These are phyloP conservation scores for Cheilosia urbana DNA, from an alignment of 2,888 invertebrate genomes.

Conservation along the genomic window DNA sequence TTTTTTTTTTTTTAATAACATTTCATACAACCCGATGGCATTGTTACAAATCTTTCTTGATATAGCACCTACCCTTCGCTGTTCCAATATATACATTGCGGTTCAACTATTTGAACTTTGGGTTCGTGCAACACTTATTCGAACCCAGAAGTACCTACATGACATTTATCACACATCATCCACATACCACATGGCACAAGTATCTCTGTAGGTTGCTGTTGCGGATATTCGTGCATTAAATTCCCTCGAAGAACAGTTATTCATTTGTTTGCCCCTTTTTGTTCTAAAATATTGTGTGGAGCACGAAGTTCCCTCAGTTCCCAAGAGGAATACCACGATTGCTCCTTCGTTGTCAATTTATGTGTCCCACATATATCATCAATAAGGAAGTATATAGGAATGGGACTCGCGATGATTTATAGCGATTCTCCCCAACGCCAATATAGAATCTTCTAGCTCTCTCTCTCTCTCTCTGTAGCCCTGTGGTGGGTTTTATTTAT, in stretches of 20 bases:
- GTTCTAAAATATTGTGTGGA: neutral
- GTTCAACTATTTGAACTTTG: neutral
- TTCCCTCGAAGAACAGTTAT: constrained; percentile 14
- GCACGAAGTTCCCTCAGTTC: constrained; percentile 1
- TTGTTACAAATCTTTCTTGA: no score
- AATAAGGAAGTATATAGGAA: neutral
- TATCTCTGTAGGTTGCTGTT: neutral
- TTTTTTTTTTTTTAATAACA: no score
- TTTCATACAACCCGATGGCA: no score
- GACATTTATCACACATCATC: constrained; percentile 2
- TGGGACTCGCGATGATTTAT: constrained; percentile 2
- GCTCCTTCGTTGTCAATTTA: neutral
- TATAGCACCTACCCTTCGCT: no score
- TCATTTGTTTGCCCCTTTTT: neutral
- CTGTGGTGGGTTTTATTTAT: neutral
- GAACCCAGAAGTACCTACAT: neutral
- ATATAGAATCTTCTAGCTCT: neutral
- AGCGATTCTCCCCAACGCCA: neutral
- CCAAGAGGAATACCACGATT: neutral
- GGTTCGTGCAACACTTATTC: neutral
- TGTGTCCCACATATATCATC: neutral
- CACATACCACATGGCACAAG: neutral
- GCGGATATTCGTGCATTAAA: constrained; percentile 1
- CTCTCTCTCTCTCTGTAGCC: neutral
- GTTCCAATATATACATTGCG: no score